Base-by-base conservation (phyloP, 1,140 invertebrate species). In the Drosophila ambigua region DNA sequence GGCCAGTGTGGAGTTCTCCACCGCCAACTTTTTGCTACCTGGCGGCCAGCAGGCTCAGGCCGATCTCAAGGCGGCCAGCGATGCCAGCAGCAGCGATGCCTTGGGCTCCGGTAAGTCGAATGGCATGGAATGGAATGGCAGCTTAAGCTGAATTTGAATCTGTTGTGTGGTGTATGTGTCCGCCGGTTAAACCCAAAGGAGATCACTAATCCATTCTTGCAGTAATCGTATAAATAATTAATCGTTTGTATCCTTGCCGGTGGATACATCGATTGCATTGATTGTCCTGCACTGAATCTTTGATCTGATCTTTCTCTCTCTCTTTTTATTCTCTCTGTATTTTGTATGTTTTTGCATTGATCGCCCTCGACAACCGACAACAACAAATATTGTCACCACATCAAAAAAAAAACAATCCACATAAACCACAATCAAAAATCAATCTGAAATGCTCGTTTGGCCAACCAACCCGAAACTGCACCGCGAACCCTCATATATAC, bases 21-120 rank as follows among this genome's bases (percentile, higher is more conserved):
- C 98, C 0, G 98, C 98, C 0, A 99, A 98, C 92, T 99, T 99
- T 91, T 92, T 99, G 4, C 91, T 99, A n/a, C 97, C 97, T 0
- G 96, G 95, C 20, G 96, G 96, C 31, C 95, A 97, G 84, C 89
- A 92, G 55, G 90, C 91, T 16, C 87, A 91, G 44, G 81, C 90
- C 2, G 87, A 91, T 52, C 65, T 89, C 6, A 91, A 91, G 61
- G 62, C 71, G 5, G 58, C 76, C 51, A 78, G 45, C 24, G 81
- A 85, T 9, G 57, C 63, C 0, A 51, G 11, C 26, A 28, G 26
- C 35, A 39, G 63, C 11, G 54, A 71, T 7, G 31, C 41, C 35
- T 24, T 77, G 5, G 62, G 66, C 48, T 39, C 74, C 24, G 83
- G 83, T 88, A 89, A 53, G 83, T 83, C 11, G 13, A 55, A n/a